Evolutionary conservation across 1,140 invertebrate genomes (phyloP).

Genomic region (Ericerus pela): DNA sequence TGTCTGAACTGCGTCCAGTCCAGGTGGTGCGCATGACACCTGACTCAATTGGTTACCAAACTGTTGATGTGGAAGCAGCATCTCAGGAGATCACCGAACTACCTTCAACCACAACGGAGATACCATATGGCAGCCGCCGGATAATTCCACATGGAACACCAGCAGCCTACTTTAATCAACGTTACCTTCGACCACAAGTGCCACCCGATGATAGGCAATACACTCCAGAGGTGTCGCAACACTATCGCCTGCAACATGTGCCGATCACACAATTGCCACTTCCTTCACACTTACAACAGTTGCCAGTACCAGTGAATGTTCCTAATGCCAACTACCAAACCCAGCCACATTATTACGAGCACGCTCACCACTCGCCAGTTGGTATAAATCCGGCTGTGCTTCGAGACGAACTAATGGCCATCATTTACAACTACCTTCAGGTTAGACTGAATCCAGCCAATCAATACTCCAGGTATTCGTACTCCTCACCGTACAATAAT

Average conservation of each 20-base stretch:
- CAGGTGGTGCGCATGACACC: neutral
- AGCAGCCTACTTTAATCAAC: too few relatives aligned
- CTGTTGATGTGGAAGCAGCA: constrained; percentile 17
- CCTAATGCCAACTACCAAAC: constrained; percentile 11
- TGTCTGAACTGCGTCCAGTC: constrained; percentile 28
- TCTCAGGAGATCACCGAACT: constrained; percentile 28
- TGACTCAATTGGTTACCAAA: neutral
- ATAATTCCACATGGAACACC: too few relatives aligned
- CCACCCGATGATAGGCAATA: neutral
- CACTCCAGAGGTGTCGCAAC: neutral
- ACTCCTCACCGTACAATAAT: constrained; percentile 25
- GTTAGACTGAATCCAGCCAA: constrained; percentile 25
- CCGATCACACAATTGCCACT: neutral
- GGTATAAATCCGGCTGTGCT: constrained; percentile 4
- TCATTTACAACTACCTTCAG: constrained; percentile 24
- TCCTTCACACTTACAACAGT: neutral
- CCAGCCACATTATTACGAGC: constrained; percentile 11
- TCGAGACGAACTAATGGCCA: constrained; percentile 27
- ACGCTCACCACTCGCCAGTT: constrained; percentile 4
- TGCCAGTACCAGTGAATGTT: neutral
- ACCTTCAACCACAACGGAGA: constrained; percentile 17
- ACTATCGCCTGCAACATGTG: neutral
- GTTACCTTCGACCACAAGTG: too few relatives aligned
- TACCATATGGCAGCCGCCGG: neutral
- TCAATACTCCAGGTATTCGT: constrained; percentile 27